Evolutionary conservation across 64 coral and sea anemone species (phyloP).

Genomic region (Dendrophyllia cribrosa): DNA sequence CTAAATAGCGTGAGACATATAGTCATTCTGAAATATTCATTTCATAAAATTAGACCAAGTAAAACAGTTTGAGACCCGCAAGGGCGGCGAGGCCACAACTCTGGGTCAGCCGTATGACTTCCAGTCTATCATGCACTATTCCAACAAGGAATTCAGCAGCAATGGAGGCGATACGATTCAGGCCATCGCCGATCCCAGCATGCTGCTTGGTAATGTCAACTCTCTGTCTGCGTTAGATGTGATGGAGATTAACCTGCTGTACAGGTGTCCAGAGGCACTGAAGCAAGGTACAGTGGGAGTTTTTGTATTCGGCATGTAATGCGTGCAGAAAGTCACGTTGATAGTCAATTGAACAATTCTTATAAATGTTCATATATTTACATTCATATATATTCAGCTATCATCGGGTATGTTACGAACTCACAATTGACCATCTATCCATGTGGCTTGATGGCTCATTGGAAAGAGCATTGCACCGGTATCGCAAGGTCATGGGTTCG

Average conservation of each 20-base stretch:
- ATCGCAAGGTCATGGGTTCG: no score
- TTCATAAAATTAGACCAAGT: background rate
- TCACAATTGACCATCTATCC: no score
- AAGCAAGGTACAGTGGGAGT: constrained; percentile 41
- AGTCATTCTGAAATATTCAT: background rate
- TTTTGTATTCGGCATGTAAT: background rate
- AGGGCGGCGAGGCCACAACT: background rate
- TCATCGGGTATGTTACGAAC: no score
- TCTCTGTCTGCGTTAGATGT: constrained; percentile 80
- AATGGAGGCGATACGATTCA: constrained; percentile 83
- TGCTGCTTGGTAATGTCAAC: constrained; percentile 61
- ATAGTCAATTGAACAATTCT: no score
- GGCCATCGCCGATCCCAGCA: constrained; percentile 41
- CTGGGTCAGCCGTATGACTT: constrained; percentile 76
- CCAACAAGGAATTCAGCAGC: constrained; percentile 72
- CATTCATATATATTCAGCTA: no score
- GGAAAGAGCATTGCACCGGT: no score
- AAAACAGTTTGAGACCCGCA: constrained; percentile 52
- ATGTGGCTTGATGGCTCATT: no score
- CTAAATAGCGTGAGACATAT: background rate
- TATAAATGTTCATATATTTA: no score
- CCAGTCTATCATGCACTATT: constrained; percentile 81
- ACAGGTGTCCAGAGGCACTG: constrained; percentile 74
- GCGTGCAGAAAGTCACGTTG: background rate
- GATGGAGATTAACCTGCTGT: constrained; percentile 82